Evolutionary conservation across 2,797 vertebrate species (phyloP), one percentile per base, ranked within the genome.

Genomic region (Poecilia gillii): DNA sequence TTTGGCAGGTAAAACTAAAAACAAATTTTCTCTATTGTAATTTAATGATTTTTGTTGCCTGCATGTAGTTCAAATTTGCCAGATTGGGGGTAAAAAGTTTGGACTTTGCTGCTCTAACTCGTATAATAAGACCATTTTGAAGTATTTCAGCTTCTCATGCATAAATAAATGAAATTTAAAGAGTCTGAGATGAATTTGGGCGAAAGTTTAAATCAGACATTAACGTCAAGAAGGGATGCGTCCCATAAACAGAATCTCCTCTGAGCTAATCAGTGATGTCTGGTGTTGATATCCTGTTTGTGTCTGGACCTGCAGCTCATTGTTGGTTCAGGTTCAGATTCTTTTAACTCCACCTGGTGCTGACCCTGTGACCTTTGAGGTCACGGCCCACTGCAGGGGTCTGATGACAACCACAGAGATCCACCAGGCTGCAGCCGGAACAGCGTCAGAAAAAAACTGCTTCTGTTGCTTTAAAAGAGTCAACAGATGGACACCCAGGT

Each of bases 311-410:
- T 43, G 51, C 73, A 41, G 49, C 73, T 55, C 73, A 57, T 73
- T 55, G 55, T 74, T 41, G 53, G 51, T n/a, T 55, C 51, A 25
- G 33, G 51, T 53, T 33, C 18, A 68, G 64, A 64, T 80, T 77
- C 74, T 76, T 78, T 73, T 72, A 72, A 80, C 49, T 70, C 84
- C 85, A 91, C 89, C 85, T 89, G 86, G 73, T 79, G 79, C 82
- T 87, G 81, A 89, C 81, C 77, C 84, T 57, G 45, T 83, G 85
- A 90, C 83, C 85, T 39, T 72, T 80, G 78, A 82, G 84, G 87
- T 81, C 39, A 76, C 18, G 77, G 75, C 85, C 81, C 85, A 71
- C 20, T 55, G 82, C 85, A 68, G 36, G 64, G 64, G 36, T 41
- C 64, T 68, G 64, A 68, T 41, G 64, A 68, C 64, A 68, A 25